Conservation (phyloP, 2,113 vertebrate genomes). For the Siniperca knerii region DNA sequence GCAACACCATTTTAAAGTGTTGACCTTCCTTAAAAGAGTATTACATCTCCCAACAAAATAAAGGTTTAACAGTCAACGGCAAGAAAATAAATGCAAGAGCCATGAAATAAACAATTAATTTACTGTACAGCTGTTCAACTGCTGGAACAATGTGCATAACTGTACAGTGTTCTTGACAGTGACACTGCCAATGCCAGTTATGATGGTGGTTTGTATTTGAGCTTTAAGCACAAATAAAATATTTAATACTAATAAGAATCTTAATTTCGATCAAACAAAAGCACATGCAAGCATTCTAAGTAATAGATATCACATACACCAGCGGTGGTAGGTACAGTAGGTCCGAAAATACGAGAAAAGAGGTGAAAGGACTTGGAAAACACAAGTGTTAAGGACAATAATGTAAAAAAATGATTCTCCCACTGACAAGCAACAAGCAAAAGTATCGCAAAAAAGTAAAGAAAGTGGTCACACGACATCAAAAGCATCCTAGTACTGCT, state of each 20-base stretch:
- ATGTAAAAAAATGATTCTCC: neutral
- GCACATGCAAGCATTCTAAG: conserved; percentile 46
- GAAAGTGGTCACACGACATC: conserved; percentile 22
- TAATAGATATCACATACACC: conserved; percentile 1
- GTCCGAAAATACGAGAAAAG: neutral
- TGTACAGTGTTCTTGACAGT: conserved; percentile 26
- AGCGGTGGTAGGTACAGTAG: neutral
- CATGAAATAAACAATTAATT: neutral
- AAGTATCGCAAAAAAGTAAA: neutral
- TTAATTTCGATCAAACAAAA: conserved; percentile 31
- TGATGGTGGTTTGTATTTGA: conserved; percentile 4
- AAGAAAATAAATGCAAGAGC: neutral
- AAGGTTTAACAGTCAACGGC: neutral
- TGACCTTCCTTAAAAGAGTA: neutral
- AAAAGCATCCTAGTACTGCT: conserved; percentile 13
- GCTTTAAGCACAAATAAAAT: conserved; percentile 7
- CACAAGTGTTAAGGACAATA: neutral
- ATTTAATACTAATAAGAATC: neutral
- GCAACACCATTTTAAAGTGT: conserved; percentile 15
- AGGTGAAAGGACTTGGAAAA: neutral
- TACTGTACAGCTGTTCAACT: conserved; percentile 15
- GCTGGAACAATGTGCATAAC: neutral
- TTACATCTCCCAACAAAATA: conserved; percentile 5
- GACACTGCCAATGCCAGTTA: conserved; percentile 23
- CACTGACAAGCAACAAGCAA: conserved; percentile 21